Base-by-base conservation (phyloP, 2,113 vertebrate genomes). In the Perognathus longimembris region DNA sequence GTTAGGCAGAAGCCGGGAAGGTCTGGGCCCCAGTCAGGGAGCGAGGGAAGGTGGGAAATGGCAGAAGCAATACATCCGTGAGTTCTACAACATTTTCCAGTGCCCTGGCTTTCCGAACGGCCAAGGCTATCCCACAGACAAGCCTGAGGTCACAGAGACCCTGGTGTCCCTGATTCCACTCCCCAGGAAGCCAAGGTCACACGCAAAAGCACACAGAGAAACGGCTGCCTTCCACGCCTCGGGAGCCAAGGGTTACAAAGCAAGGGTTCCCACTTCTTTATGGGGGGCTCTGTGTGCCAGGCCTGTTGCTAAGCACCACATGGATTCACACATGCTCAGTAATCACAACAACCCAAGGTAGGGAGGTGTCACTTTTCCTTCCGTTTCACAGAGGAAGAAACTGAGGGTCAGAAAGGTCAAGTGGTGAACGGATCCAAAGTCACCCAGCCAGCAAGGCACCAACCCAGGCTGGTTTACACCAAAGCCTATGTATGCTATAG, bases 371-470 rank as follows among this genome's bases (percentile, higher is more conserved):
- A 4, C 8, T 18, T 63, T 40, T 9, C 21, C 26, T 54, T 71
- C 57, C 40, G 45, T 69, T 77, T 69, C 78, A 84, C 34, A 24
- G 74, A 71, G 24, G 71, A 79, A 75, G 17, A 87, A 40, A 50
- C 45, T 34, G 42, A 82, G 59, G 18, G 67, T 92, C 91, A 73
- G 88, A 93, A 79, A 88, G 71, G 71, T 57, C 24, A 88, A 59
- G 42, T 30, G n/a, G n/a, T n/a, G n/a, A 61, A 92, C 73, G 84
- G 28, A 22, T 21, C 61, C 26, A 34, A 67, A 88, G 74, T 69
- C 88, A 88, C 90, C 82, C 18, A 94, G 85, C 38, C 66, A 70
- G 34, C 38, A 59, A 80, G 57, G 76, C 61, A 66, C 66, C 85
- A 61, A 12, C 36, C 38, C 74, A 92, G 70, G 66, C 69, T 26